These are phyloP conservation scores for Seriola quinqueradiata DNA, from an alignment of 2,113 vertebrate species.

Conservation along the genomic window DNA sequence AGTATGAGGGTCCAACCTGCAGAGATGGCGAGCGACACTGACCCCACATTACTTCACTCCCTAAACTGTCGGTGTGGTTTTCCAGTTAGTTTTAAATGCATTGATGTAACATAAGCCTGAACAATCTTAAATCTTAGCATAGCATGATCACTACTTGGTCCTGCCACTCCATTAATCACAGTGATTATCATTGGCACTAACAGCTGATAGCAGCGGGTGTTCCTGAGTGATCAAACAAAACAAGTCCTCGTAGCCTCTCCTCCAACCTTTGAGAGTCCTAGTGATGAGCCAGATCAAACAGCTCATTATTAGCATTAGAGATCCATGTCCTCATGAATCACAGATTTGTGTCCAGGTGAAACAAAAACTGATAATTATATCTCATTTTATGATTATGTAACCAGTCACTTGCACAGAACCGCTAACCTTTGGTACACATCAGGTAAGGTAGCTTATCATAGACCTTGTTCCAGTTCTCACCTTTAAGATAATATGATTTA, in stretches of 20 bases:
- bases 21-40: background rate
- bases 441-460: background rate
- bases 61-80: background rate
- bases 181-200: conserved; percentile 63
- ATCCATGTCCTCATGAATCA: background rate
- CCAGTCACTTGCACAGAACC: background rate
- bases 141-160: conserved; percentile 26
- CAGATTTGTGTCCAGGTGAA: background rate
- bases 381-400: background rate
- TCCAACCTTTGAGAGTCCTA: conserved; percentile 5
- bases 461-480: background rate
- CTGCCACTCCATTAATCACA: conserved; percentile 39
- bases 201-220: conserved; percentile 36
- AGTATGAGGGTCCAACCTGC: background rate
- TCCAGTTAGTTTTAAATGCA: background rate
- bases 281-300: conserved; percentile 36
- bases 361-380: background rate
- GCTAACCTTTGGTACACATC: background rate
- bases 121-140: background rate
- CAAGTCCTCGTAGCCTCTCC: conserved; percentile 13
- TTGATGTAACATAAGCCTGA: background rate
- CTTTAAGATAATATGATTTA: too few relatives aligned
- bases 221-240: conserved; percentile 38
- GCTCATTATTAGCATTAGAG: conserved; percentile 12
- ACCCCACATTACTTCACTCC: background rate